Evolutionary conservation across 2,113 vertebrate genomes (phyloP), one percentile per base, ranked within the genome.

Genomic region (Eurypyga helias): DNA sequence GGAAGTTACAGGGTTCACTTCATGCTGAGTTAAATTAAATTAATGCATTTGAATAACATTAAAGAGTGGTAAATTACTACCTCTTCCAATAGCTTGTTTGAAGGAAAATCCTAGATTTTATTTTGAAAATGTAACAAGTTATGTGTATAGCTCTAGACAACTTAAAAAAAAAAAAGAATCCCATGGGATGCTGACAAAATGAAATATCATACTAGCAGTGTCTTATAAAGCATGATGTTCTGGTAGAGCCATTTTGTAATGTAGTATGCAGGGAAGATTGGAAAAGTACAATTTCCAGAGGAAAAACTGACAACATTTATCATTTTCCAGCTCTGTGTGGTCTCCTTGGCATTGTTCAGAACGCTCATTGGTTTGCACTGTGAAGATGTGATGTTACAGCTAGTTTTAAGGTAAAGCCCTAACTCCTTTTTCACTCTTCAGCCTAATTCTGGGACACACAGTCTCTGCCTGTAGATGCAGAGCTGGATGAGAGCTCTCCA

Each of bases 371-470:
- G 99, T 70, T 98, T 99, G 83, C 99, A 99, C 92, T 99, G 99
- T 97, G 99, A 99, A 98, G 99, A 99, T 75, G 99, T 99, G 96
- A 99, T 99, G 99, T 95, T 99, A 83, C 99, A 99, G 83, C 98
- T 99, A 14, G 89, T 99, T 96, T 91, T 99, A 96, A 99, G 99
- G 99, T 99, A 97, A 98, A 97, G 66, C 45, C n/a, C 82, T 71
- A 88, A 55, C 38, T 83, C 24, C 60, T 71, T 93, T 72, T 86
- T 64, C 14, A 10, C 38, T 76, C 51, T 86, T 89, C 20, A 18
- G 54, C 23, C 31, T 76, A 29, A 80, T 67, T 66, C 73, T 92
- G 12, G 38, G n/a, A 36, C 1, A 0, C 43, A 38, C 29, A 38
- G 28, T 36, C 52, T 87, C 60, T 88, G 67, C 62, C 58, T 67